Base-by-base conservation (phyloP, 2,888 invertebrate genomes). In the Molanna angustata region DNA sequence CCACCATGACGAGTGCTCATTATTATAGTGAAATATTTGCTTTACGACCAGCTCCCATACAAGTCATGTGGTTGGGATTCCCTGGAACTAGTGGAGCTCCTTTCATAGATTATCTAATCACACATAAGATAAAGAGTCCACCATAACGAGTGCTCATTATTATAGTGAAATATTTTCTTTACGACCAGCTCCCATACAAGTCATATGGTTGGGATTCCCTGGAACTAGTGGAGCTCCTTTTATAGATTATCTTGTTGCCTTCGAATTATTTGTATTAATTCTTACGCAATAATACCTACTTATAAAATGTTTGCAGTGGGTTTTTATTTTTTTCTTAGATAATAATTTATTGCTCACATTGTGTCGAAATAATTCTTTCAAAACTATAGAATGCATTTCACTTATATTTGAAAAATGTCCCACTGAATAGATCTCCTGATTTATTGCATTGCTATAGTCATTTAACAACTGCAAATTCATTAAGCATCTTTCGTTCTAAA, bases 161-260 rank as follows among this genome's bases (percentile, higher is more conserved):
- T 95, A 94, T 70, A 89, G 90, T 61, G 94, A 95, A 70, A 94
- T 95, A 54, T 95, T 95, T 69, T 94, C 94, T 1, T 73, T 95
- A 35, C 76, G 85, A 60, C 94, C 94, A 2, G 93, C 94, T 2
- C 94, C 94, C 0, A 79, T 95, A 59, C 94, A 49, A 75, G 88
- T 88, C n/a, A 95, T 95, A 94, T 94, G 94, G 94, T 76, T 94
- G 32, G 94, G 94, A 2, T 95, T 95, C 73, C 94, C 94, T 0
- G 94, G 94, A 9, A 94, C 94, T 0, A 92, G 91, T 62, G 94
- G 94, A 1, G 93, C 94, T 3, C 84, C 87, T 54, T 95, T 90
- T 69, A 95, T 95, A 94, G 94, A 95, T 69, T 95, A 95, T 70
- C 83, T 95, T 58, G 82, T 95, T n/a, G n/a, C n/a, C n/a, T n/a